A percentile compares a stretch with the other conserved stretches of the same genome.
Evolutionary conservation across 2,888 invertebrate genomes (phyloP).

Genomic region (Esperia sulphurella): DNA sequence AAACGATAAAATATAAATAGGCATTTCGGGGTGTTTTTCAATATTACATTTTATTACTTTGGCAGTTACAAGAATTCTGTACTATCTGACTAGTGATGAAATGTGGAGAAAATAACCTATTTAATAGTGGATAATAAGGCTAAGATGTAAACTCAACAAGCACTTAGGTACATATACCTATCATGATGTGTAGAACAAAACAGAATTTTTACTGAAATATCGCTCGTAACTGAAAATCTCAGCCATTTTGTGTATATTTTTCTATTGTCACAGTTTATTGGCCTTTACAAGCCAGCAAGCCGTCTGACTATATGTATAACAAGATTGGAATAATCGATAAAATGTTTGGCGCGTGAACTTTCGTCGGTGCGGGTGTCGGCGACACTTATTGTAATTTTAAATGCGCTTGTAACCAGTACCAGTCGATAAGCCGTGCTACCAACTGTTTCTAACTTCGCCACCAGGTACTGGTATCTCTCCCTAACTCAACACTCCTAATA

Average conservation of each 20-base stretch:
- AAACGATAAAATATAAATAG: too few relatives aligned
- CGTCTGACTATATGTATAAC: conserved; percentile 18
- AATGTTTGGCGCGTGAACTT: conserved; percentile 64
- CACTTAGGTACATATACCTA: too few relatives aligned
- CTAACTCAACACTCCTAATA: background rate
- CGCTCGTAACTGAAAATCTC: too few relatives aligned
- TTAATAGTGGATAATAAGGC: too few relatives aligned
- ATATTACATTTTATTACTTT: too few relatives aligned
- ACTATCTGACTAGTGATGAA: too few relatives aligned
- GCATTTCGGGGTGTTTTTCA: too few relatives aligned
- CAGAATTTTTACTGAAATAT: background rate
- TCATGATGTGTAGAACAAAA: background rate
- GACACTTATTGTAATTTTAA: conserved; percentile 73
- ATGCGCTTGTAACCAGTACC: conserved; percentile 51
- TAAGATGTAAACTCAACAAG: too few relatives aligned
- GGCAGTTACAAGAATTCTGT: too few relatives aligned
- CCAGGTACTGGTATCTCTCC: background rate
- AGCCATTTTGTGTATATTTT: too few relatives aligned
- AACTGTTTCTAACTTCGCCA: conserved; percentile 14
- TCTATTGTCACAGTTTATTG: too few relatives aligned
- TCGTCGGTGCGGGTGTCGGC: conserved; percentile 49
- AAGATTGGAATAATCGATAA: conserved; percentile 58
- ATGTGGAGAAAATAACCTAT: too few relatives aligned
- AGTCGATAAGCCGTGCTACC: conserved; percentile 21
- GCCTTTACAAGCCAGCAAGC: background rate